A percentile compares a stretch with the other conserved stretches of the same genome.
phyloP scores from a whole-genome alignment of 1,140 invertebrate species.

The Lineus longissimus region DNA sequence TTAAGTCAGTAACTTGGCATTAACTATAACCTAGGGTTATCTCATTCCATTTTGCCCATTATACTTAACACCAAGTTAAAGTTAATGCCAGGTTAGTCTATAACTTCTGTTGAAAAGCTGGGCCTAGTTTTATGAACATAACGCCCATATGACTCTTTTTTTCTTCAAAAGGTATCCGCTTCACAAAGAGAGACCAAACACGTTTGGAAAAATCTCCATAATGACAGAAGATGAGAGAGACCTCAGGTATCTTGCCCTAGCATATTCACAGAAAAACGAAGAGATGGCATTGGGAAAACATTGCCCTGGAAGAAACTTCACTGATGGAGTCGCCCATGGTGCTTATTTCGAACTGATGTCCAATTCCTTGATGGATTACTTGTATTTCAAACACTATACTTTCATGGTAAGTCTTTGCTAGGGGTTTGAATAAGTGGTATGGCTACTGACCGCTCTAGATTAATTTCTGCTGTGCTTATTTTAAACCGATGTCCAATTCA shows the following conservation, averaged over 20 bases:
- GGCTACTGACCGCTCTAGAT: background rate
- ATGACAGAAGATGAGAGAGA: conserved; percentile 43
- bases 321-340: conserved; percentile 45
- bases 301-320: conserved; percentile 42
- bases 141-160: too few relatives aligned
- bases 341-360: conserved; percentile 29
- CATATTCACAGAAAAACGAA: conserved; percentile 27
- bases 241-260: conserved; percentile 42
- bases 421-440: too few relatives aligned
- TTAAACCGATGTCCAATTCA: too few relatives aligned
- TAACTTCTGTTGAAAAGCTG: too few relatives aligned
- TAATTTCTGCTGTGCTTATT: too few relatives aligned
- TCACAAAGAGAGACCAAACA: conserved; percentile 6
- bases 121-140: too few relatives aligned
- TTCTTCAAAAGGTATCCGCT: conserved; percentile 14
- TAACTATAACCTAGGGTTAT: too few relatives aligned
- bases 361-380: conserved; percentile 49
- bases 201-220: conserved; percentile 5
- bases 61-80: too few relatives aligned
- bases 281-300: conserved; percentile 20
- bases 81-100: too few relatives aligned
- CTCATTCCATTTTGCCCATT: too few relatives aligned
- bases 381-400: conserved; percentile 42
- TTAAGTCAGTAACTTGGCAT: too few relatives aligned
- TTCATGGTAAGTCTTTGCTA: conserved; percentile 51